A percentile compares a stretch with the other conserved stretches of the same genome.
phyloP scores from a whole-genome alignment of 2,888 invertebrate genomes.

The Ametastegia equiseti region DNA sequence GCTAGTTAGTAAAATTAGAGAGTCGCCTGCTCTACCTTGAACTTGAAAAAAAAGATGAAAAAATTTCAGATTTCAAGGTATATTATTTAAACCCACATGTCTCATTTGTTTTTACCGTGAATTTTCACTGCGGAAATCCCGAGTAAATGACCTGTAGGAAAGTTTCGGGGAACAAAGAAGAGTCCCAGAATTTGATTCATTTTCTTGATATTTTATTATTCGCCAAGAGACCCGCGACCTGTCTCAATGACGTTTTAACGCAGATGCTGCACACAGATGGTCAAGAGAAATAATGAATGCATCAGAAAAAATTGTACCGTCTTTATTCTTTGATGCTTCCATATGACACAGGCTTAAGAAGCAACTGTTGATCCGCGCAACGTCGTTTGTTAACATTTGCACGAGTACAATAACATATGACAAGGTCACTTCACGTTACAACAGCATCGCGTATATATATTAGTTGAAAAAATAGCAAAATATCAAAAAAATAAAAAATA shows the following conservation, averaged over 20 bases:
- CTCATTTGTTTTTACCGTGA: background rate
- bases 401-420: background rate
- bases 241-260: background rate
- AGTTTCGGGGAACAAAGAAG: background rate
- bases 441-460: background rate
- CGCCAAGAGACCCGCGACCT: background rate
- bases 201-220: background rate
- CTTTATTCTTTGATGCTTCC: background rate
- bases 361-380: background rate
- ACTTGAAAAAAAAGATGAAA: background rate
- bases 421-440: constrained; percentile 23
- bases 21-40: background rate
- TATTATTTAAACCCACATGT: background rate
- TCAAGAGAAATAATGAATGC: background rate
- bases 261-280: background rate
- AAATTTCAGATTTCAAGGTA: background rate
- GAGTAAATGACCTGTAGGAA: background rate
- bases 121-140: background rate
- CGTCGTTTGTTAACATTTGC: constrained; percentile 22
- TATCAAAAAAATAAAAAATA: background rate
- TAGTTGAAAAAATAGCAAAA: background rate
- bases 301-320: background rate
- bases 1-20: background rate
- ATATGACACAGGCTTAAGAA: no score
- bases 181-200: background rate